These are phyloP conservation scores for Drosophila koepferae DNA, from an alignment of 2,888 invertebrate genomes.

Conservation along the genomic window DNA sequence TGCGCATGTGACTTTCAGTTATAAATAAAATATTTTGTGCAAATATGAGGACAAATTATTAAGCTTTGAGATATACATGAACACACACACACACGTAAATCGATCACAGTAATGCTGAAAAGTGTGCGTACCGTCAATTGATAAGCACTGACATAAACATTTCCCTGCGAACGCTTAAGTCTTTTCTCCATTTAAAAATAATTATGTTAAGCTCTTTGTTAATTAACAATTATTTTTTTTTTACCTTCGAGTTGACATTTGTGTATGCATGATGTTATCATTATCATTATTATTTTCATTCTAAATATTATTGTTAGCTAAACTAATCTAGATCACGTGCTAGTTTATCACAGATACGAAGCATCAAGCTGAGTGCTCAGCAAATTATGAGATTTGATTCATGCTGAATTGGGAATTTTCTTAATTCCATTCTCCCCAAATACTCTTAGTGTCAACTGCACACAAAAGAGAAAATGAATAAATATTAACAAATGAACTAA, in stretches of 20 bases:
- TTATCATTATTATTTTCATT: neutral
- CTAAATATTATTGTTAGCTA: neutral
- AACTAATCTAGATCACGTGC: neutral
- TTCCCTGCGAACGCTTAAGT: slow-evolving; percentile 32
- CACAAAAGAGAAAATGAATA: slow-evolving; percentile 22
- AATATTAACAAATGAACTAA: slow-evolving; percentile 24
- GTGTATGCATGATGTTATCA: slow-evolving; percentile 1
- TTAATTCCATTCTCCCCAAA: slow-evolving; percentile 10
- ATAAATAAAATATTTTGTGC: slow-evolving; percentile 55
- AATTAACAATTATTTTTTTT: slow-evolving; percentile 4
- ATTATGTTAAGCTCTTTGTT: slow-evolving; percentile 23
- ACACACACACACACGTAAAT: slow-evolving; percentile 6
- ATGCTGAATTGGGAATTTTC: neutral
- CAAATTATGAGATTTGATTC: neutral
- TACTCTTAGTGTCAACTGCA: slow-evolving; percentile 30
- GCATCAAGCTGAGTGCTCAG: neutral
- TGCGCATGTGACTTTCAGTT: slow-evolving; percentile 65
- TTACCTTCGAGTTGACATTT: neutral
- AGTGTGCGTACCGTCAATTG: slow-evolving; percentile 28
- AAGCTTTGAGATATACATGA: slow-evolving; percentile 51
- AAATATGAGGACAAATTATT: slow-evolving; percentile 59
- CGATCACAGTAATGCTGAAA: slow-evolving; percentile 41
- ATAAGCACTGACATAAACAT: slow-evolving; percentile 21
- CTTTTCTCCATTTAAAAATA: slow-evolving; percentile 18
- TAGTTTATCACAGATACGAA: neutral